A percentile compares a stretch with the other conserved stretches of the same genome.
These are phyloP conservation scores for Aleiodes leptofemur DNA, from an alignment of 2,888 invertebrate species.

Conservation along the genomic window DNA sequence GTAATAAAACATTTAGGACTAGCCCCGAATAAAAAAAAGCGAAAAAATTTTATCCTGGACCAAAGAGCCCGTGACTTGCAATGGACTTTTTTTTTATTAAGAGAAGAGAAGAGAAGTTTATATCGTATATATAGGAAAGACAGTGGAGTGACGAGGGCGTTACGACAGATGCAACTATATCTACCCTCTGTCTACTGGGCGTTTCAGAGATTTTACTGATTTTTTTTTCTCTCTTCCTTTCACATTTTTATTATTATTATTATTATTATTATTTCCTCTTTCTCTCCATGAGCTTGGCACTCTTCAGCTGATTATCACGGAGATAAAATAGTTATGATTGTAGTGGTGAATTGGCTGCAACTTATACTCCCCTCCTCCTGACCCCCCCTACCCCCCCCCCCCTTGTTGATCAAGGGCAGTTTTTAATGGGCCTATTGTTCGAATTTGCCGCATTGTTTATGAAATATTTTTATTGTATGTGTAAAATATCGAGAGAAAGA, in stretches of 20 bases:
- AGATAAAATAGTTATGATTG: constrained; percentile 46
- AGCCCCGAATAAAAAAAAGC: constrained; percentile 55
- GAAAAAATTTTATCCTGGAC: constrained; percentile 62
- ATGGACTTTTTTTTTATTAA: background rate
- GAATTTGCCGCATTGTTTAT: constrained; percentile 34
- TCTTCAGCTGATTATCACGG: constrained; percentile 48
- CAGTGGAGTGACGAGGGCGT: constrained; percentile 67
- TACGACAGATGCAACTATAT: constrained; percentile 74
- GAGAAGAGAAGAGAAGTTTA: constrained; percentile 9
- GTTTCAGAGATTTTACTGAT: constrained; percentile 67
- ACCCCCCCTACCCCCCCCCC: constrained; percentile 1
- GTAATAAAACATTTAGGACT: constrained; percentile 73
- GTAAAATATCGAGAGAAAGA: constrained; percentile 8
- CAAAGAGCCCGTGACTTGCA: constrained; percentile 6
- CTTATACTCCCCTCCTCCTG: constrained; percentile 40
- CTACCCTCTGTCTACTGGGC: constrained; percentile 68
- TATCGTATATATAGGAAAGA: constrained; percentile 25
- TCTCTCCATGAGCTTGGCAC: constrained; percentile 3
- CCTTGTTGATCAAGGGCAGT: constrained; percentile 26
- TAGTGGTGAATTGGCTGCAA: constrained; percentile 32
- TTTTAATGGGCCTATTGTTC: constrained; percentile 38
- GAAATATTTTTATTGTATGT: constrained; percentile 27
- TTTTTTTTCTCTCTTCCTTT: constrained; percentile 59
- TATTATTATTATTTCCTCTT: constrained; percentile 22
- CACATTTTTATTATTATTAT: background rate